A percentile compares a stretch with the other conserved stretches of the same genome.
Conservation (phyloP, 1,140 invertebrate species). For the Solenopsis fugax region DNA sequence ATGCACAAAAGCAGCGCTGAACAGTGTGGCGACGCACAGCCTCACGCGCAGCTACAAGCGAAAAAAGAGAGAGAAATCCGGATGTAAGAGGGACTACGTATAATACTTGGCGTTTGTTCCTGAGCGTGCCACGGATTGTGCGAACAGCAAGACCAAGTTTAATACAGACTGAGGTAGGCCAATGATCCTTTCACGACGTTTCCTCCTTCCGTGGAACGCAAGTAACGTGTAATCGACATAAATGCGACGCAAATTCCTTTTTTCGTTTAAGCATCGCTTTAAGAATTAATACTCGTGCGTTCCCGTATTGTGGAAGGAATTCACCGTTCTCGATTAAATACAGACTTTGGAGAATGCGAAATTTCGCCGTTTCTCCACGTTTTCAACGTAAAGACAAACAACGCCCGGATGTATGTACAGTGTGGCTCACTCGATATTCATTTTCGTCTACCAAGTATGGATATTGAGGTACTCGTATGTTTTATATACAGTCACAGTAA, state of each 20-base stretch:
- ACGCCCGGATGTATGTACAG: background rate
- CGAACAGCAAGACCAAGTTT: constrained; percentile 72
- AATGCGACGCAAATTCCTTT: constrained; percentile 32
- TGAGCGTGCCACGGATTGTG: constrained; percentile 82
- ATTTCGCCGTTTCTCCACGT: background rate
- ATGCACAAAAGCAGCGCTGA: constrained; percentile 84
- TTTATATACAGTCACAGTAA: constrained; percentile 7
- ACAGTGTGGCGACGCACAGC: constrained; percentile 83
- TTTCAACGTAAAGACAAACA: constrained; percentile 18
- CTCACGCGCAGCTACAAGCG: constrained; percentile 85
- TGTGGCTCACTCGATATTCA: background rate
- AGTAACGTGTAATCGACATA: constrained; percentile 53
- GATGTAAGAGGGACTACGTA: constrained; percentile 83
- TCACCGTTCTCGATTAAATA: constrained; percentile 25
- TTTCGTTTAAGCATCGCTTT: constrained; percentile 54
- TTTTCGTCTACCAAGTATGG: background rate
- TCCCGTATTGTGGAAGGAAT: background rate
- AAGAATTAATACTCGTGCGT: constrained; percentile 48
- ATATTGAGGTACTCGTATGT: background rate
- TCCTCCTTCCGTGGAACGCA: constrained; percentile 15
- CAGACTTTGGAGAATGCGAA: background rate
- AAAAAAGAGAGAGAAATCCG: constrained; percentile 79
- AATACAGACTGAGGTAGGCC: constrained; percentile 76
- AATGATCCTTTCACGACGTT: constrained; percentile 62
- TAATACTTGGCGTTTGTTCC: constrained; percentile 75